phyloP scores from a whole-genome alignment of 2,113 vertebrate genomes.

The Bothrops jararaca region DNA sequence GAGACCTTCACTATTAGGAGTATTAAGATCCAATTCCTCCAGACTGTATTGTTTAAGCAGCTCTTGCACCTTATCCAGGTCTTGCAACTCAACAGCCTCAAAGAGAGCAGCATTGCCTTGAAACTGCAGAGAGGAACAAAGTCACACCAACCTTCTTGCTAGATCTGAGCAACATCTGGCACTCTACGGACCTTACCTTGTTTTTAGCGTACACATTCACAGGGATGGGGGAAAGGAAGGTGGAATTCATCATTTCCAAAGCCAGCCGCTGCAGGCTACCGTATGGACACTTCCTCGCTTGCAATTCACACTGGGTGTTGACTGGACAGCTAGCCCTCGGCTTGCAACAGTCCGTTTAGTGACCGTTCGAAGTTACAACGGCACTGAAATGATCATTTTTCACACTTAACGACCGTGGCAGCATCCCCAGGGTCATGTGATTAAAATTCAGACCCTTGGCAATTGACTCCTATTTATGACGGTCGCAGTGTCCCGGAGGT shows the following conservation, averaged over 20 bases:
- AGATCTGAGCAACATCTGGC: neutral
- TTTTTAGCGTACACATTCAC: too few species aligned
- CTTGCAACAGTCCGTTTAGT: too few species aligned
- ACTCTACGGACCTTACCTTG: too few species aligned
- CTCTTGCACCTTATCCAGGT: conserved; percentile 82
- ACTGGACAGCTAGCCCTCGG: too few species aligned
- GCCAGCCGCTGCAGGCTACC: too few species aligned
- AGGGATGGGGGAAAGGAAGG: neutral
- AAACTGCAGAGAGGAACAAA: conserved; percentile 66
- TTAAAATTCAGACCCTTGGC: too few species aligned
- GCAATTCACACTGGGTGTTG: neutral
- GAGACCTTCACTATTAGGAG: conserved; percentile 89
- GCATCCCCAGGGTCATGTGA: too few species aligned
- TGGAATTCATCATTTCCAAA: neutral
- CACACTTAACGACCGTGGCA: too few species aligned
- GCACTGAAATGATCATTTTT: too few species aligned
- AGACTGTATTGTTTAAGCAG: conserved; percentile 84
- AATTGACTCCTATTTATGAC: neutral
- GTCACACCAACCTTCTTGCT: rapidly evolving
- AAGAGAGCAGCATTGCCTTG: conserved; percentile 85
- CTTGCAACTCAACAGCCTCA: conserved; percentile 89
- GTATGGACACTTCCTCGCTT: neutral
- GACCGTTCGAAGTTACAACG: too few species aligned
- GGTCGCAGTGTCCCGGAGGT: too few species aligned
- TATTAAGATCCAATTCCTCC: conserved; percentile 90